Evolutionary conservation across 2,888 invertebrate species (phyloP), one percentile per base, ranked within the genome.

Genomic region (Drosophila helvetica): DNA sequence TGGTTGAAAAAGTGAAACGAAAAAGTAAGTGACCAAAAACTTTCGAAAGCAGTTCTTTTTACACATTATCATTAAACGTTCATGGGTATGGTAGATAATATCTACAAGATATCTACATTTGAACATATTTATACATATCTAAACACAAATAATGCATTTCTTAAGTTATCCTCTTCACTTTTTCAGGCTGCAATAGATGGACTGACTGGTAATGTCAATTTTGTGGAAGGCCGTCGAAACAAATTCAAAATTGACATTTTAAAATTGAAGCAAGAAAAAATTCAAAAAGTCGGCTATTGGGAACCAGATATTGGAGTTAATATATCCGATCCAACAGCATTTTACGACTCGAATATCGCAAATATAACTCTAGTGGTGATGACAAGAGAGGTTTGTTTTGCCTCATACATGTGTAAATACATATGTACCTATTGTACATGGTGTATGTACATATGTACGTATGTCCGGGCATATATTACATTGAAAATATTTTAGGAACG

Each of bases 321-420:
- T 88, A 94, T 98, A 75, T 96, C 97, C 0, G 97, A 97, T 91
- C 95, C 96, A 0, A 95, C 95, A 0, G 97, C 97, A 2, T 98
- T 98, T 91, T 96, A 95, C 90, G 95, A 97, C 79, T 95, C 95
- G 52, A 95, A 95, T 43, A 94, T 95, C 0, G 96, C 96, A 0
- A 98, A 98, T 92, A 96, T 97, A 22, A 98, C 97, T 0, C 93
- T 98, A 6, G 94, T 97, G 57, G 97, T 98, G n/a, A 97, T 97
- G 92, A 98, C 97, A 42, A 94, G 96, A 88, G 96, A 96, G 94
- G 97, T 97, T 91, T 43, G 80, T 67, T 25, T 50, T 27, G 3
- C 17, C 15, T 17, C 17, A 30, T 18, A 51, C 15, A 6, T 17
- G 17, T 15, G 3, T 50, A 33, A 2, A 18, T n/a, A 55, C 91